These are phyloP conservation scores for Odontothrips loti DNA, from an alignment of 2,888 invertebrate genomes.

Conservation along the genomic window DNA sequence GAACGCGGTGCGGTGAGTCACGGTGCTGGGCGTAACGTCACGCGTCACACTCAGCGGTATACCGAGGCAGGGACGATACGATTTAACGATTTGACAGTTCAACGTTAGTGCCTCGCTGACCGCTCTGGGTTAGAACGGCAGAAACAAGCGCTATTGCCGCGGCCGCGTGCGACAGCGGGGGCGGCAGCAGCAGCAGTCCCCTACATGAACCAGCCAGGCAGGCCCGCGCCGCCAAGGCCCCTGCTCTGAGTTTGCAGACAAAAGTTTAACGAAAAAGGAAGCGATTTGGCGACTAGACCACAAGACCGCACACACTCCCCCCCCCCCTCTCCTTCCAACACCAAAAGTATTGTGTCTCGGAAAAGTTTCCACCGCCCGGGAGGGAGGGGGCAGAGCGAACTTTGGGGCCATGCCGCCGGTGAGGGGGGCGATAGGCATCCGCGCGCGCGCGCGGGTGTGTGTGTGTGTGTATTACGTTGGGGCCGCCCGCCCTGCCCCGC, in stretches of 20 bases:
- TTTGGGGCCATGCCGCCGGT: background rate
- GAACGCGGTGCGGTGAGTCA: too few relatives aligned
- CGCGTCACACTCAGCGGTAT: too few relatives aligned
- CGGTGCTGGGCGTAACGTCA: too few relatives aligned
- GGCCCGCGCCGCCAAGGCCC: background rate
- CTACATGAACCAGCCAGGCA: background rate
- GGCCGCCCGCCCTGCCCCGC: too few relatives aligned
- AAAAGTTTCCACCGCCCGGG: background rate
- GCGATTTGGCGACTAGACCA: constrained; percentile 18
- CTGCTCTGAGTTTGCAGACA: background rate
- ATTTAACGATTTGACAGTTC: too few relatives aligned
- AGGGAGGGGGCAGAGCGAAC: background rate
- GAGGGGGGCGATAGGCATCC: too few relatives aligned
- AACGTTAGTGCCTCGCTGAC: too few relatives aligned
- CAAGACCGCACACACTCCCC: background rate
- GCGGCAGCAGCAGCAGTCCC: background rate
- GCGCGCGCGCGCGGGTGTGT: too few relatives aligned
- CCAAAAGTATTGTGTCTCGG: background rate
- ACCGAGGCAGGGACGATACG: too few relatives aligned
- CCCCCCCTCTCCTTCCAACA: background rate
- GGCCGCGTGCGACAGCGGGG: background rate
- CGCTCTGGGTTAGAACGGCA: too few relatives aligned
- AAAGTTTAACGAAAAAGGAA: background rate
- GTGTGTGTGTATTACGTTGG: too few relatives aligned
- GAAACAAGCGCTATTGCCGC: background rate